phyloP scores from a whole-genome alignment of 2,113 vertebrate genomes.

The Pelecanus crispus region DNA sequence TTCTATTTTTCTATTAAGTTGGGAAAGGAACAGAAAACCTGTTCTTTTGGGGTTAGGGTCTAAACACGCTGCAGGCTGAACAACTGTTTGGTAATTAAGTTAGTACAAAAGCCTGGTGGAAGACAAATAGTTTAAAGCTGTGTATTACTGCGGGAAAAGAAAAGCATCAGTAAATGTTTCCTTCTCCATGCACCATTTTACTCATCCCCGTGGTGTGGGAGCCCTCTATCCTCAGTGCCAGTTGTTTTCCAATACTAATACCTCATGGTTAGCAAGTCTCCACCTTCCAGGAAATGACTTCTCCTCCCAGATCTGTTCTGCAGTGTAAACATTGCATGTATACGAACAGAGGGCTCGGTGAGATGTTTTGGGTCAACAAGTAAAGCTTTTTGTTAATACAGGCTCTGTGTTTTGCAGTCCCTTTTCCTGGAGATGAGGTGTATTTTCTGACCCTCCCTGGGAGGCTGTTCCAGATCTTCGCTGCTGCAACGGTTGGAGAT shows the following conservation, averaged over 20 bases:
- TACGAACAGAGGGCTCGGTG: fast-evolving
- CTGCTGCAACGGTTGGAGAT: fast-evolving
- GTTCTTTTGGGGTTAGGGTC: background rate
- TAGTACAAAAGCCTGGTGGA: background rate
- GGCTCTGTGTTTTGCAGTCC: background rate
- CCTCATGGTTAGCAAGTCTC: fast-evolving
- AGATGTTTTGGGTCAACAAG: background rate
- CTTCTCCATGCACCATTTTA: background rate
- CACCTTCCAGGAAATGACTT: background rate
- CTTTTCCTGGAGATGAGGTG: background rate
- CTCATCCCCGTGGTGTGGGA: background rate
- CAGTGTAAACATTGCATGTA: background rate
- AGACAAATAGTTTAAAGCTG: background rate
- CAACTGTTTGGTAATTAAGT: background rate
- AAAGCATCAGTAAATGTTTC: background rate
- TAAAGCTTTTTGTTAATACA: background rate
- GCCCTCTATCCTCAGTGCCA: background rate
- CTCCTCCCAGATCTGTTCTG: background rate
- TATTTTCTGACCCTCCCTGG: background rate
- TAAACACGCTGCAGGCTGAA: background rate
- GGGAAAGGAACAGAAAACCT: background rate
- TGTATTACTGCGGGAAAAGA: background rate
- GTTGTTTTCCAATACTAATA: fast-evolving
- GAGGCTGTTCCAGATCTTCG: background rate
- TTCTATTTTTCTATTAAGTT: background rate